A percentile compares a stretch with the other conserved stretches of the same genome.
Evolutionary conservation across 2,888 invertebrate species (phyloP).

Genomic region (Brachyptera risi): DNA sequence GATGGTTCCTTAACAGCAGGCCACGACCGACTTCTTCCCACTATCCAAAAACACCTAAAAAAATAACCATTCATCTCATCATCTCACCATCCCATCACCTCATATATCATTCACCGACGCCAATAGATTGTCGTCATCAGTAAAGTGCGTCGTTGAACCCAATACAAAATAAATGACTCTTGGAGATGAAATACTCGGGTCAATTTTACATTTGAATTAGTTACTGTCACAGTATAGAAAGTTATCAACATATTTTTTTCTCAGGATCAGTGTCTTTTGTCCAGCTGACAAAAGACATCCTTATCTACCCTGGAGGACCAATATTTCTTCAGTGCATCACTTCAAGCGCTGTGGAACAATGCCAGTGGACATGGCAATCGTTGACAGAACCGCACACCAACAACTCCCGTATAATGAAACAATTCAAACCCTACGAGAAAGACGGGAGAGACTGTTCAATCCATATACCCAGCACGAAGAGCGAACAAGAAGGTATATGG

Average conservation of each 20-base stretch:
- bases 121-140: too few species aligned
- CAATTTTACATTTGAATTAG: too few species aligned
- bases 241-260: conserved; percentile 14
- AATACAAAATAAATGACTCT: too few species aligned
- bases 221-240: too few species aligned
- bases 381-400: conserved; percentile 42
- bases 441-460: conserved; percentile 45
- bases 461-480: conserved; percentile 41
- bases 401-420: conserved; percentile 43
- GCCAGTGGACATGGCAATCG: conserved; percentile 41
- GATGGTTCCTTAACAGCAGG: too few species aligned
- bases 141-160: too few species aligned
- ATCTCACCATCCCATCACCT: too few species aligned
- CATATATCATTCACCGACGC: too few species aligned
- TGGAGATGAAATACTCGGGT: too few species aligned
- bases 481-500: conserved; percentile 45
- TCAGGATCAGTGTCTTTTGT: conserved; percentile 43
- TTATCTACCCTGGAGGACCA: conserved; percentile 42
- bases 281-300: conserved; percentile 44
- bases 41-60: too few species aligned
- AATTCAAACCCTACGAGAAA: conserved; percentile 41
- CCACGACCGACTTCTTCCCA: too few species aligned
- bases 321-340: conserved; percentile 43
- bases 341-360: conserved; percentile 42
- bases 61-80: too few species aligned